Conservation (phyloP, 2,888 invertebrate genomes). For the Yponomeuta evonymella region DNA sequence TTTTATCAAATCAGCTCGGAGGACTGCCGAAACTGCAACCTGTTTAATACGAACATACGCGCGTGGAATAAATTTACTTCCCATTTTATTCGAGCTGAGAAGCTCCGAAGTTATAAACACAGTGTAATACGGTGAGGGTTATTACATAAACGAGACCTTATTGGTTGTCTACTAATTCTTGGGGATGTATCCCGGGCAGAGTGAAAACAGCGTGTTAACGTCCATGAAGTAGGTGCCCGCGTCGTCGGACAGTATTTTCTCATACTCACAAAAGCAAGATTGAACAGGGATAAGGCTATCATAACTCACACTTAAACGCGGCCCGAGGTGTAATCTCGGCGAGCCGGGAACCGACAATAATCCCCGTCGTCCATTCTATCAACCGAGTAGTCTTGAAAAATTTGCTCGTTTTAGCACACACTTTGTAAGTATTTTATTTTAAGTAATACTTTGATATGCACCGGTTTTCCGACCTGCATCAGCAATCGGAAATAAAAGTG, state of each 20-base stretch:
- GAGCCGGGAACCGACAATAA: conserved; percentile 53
- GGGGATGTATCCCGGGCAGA: background rate
- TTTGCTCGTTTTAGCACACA: background rate
- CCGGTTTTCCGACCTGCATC: background rate
- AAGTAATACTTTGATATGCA: background rate
- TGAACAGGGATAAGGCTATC: conserved; percentile 64
- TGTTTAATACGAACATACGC: background rate
- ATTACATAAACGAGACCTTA: conserved; percentile 10
- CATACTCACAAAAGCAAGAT: conserved; percentile 63
- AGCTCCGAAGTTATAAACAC: conserved; percentile 8
- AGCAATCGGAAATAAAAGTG: conserved; percentile 35
- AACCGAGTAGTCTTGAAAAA: conserved; percentile 37
- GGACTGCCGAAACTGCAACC: background rate
- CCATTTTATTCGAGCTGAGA: background rate
- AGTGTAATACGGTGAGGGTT: background rate
- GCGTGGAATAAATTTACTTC: conserved; percentile 4
- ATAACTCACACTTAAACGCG: conserved; percentile 69
- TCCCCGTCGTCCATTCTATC: conserved; percentile 56
- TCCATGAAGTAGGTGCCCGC: conserved; percentile 11
- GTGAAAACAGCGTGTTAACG: conserved; percentile 6
- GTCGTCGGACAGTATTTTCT: conserved; percentile 57
- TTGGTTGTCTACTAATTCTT: conserved; percentile 8
- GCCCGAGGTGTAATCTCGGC: conserved; percentile 62
- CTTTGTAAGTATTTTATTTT: background rate
- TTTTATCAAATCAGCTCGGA: too few species aligned